Percentiles rank a stretch among this genome's conserved stretches.
Evolutionary conservation across 2,797 vertebrate species (phyloP).

Genomic region (Mycteria americana): DNA sequence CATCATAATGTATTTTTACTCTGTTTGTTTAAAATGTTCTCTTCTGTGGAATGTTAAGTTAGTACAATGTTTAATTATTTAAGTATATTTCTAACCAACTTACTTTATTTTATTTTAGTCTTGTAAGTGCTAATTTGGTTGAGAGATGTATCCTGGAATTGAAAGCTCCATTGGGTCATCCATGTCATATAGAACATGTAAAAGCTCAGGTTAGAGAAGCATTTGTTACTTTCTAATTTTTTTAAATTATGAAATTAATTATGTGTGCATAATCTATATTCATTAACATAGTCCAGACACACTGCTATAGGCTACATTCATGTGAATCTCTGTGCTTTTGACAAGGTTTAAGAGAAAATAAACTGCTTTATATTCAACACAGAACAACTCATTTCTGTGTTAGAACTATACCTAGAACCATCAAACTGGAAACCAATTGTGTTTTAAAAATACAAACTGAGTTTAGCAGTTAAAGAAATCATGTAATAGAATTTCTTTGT

Average conservation of each 20-base stretch:
- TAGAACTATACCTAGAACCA: neutral
- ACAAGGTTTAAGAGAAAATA: neutral
- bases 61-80: neutral
- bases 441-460: neutral
- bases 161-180: slow-evolving; percentile 71
- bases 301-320: neutral
- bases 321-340: neutral
- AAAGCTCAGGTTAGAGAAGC: slow-evolving; percentile 84
- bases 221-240: neutral
- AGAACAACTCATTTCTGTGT: neutral
- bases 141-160: slow-evolving; percentile 83
- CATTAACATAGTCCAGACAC: neutral
- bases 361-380: neutral
- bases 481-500: neutral
- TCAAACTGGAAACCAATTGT: neutral
- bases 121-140: slow-evolving; percentile 77
- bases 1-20: neutral
- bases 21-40: neutral
- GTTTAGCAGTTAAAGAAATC: neutral
- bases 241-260: neutral
- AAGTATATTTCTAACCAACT: neutral
- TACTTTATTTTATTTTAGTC: slow-evolving; percentile 70
- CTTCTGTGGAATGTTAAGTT: neutral
- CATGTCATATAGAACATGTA: slow-evolving; percentile 75
- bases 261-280: neutral